Conservation (phyloP, 2,797 vertebrate genomes). For the Cetoscarus ocellatus region DNA sequence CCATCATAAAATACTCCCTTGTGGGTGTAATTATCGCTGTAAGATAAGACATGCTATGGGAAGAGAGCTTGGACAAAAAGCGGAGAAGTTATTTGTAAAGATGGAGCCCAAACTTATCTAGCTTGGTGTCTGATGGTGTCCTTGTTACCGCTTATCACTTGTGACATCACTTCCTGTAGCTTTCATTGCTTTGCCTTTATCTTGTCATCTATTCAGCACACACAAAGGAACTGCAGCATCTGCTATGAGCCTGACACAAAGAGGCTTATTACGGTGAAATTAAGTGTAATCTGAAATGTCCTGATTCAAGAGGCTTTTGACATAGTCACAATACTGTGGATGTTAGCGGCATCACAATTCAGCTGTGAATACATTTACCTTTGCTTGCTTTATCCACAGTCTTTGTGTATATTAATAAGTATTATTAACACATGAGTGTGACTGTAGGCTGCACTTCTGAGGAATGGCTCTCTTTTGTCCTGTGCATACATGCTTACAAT, state of each 20-base stretch:
- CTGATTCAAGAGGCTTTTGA: constrained; percentile 56
- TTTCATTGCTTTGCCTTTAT: constrained; percentile 70
- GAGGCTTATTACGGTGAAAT: constrained; percentile 62
- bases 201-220: constrained; percentile 75
- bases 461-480: not conserved
- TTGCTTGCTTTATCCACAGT: not conserved
- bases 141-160: constrained; percentile 77
- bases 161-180: constrained; percentile 80
- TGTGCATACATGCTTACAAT: no score
- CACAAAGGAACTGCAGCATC: constrained; percentile 69
- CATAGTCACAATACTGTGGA: constrained; percentile 31
- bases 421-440: not conserved
- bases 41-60: constrained; percentile 75
- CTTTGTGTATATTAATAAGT: not conserved
- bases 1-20: constrained; percentile 83
- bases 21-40: constrained; percentile 82
- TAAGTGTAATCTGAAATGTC: constrained; percentile 67
- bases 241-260: constrained; percentile 66
- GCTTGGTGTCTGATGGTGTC: constrained; percentile 70
- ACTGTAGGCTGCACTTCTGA: not conserved
- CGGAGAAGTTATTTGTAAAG: constrained; percentile 73
- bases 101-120: constrained; percentile 71
- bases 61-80: constrained; percentile 78
- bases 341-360: constrained; percentile 7
- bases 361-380: constrained; percentile 8